phyloP scores from a whole-genome alignment of 92 coral and sea anemone species.

The Siderastrea radians region DNA sequence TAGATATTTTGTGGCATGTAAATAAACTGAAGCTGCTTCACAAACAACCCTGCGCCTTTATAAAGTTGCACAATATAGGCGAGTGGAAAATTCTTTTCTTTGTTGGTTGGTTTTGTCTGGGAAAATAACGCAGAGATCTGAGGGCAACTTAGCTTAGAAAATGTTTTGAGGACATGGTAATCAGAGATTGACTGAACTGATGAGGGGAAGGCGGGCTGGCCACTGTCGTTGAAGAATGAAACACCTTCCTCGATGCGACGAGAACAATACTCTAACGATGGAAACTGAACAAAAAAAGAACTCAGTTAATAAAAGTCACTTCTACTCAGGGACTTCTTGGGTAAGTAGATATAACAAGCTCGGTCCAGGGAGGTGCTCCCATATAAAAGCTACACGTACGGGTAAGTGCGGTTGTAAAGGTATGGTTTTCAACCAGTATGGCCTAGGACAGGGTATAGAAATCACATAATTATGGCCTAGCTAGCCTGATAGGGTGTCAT shows the following conservation, averaged over 20 bases:
- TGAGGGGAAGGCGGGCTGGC: background rate
- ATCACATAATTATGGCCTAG: too few species aligned
- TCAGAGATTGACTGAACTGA: constrained; percentile 1
- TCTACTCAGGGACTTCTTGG: too few species aligned
- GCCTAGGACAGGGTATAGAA: too few species aligned
- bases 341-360: too few species aligned
- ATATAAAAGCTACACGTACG: too few species aligned
- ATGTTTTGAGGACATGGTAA: constrained; percentile 8
- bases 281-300: background rate
- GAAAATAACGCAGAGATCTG: constrained; percentile 11
- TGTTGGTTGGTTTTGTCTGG: constrained; percentile 6
- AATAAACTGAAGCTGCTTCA: constrained; percentile 66
- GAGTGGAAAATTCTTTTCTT: constrained; percentile 62
- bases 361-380: too few species aligned
- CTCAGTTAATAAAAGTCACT: background rate
- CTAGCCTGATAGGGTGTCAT: too few species aligned
- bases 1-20: constrained; percentile 82
- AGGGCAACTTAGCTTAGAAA: constrained; percentile 8
- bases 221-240: background rate
- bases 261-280: constrained; percentile 7
- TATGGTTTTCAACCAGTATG: too few species aligned
- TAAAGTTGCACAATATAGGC: constrained; percentile 70
- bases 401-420: too few species aligned
- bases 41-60: constrained; percentile 72
- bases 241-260: constrained; percentile 17